Percentiles rank a stretch among this genome's conserved stretches.
Evolutionary conservation across 2,797 vertebrate genomes (phyloP).

Genomic region (Tauraco hartlaubi): DNA sequence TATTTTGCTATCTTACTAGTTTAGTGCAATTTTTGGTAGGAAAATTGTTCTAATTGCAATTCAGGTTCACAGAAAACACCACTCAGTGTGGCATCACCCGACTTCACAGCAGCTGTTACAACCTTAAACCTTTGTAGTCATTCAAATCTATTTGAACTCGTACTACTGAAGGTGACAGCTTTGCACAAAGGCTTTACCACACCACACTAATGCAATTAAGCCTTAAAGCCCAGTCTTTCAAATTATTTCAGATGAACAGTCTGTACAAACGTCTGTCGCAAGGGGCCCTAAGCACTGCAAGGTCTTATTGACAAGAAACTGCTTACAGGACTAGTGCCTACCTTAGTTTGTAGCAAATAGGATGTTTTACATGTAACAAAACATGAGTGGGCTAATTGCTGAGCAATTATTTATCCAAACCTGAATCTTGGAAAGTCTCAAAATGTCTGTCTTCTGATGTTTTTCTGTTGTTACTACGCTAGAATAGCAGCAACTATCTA

Average conservation of each 20-base stretch:
- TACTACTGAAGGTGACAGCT: not conserved
- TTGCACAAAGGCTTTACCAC: not conserved
- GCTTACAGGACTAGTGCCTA: not conserved
- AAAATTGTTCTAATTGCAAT: not conserved
- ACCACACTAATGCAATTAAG: not conserved
- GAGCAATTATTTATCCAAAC: not conserved
- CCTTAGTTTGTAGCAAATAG: not conserved
- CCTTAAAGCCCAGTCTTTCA: not conserved
- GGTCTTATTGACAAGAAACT: not conserved
- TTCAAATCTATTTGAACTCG: not conserved
- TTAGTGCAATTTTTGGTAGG: not conserved
- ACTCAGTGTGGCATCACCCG: not conserved
- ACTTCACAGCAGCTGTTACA: not conserved
- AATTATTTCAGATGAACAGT: not conserved
- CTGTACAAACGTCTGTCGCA: not conserved
- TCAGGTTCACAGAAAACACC: not conserved
- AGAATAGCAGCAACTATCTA: not conserved
- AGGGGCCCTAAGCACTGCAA: not conserved
- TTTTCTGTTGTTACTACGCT: not conserved
- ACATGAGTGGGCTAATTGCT: not conserved
- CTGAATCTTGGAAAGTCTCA: not conserved
- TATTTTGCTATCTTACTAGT: not conserved
- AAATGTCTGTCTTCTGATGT: not conserved
- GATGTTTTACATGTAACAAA: not conserved
- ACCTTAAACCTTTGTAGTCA: not conserved